Base-by-base conservation (phyloP, 2,888 invertebrate species). In the Dendrolimus houi region DNA sequence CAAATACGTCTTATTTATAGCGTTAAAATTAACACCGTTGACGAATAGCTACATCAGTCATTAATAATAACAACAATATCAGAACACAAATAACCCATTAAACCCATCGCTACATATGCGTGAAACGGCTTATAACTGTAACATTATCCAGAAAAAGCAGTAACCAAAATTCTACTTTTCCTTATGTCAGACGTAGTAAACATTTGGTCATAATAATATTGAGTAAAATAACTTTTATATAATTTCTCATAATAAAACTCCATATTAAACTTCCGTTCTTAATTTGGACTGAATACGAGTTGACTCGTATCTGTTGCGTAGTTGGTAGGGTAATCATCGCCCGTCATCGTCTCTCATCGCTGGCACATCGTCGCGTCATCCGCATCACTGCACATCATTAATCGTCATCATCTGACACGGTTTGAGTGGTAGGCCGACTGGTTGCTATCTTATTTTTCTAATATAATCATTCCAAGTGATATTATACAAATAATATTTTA, bases 331-430 rank as follows among this genome's bases (percentile, higher is more conserved):
- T 70, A 68, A 70, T 71, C 70, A 70, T 73, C 74, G 70, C 70
- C 68, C 64, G 64, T 57, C 67, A 66, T 66, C 65, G 67, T 61
- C 47, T 47, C 9, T 58, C 62, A 29, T 13, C 41, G 54, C 53
- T 63, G 66, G 67, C 59, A 78, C 76, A 74, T 78, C 76, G 76
- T 77, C 79, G 77, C 74, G 75, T 85, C 85, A 83, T 87, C 88
- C 88, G 87, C 89, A 88, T 89, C 89, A 88, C 87, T 80, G 75
- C 86, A 85, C 81, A 69, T 84, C 86, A 87, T 83, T 74, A 69
- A 64, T 71, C 64, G 63, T 76, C 77, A 81, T 85, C 86, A 86
- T 85, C 73, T 68, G 75, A 79, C 88, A 88, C 85, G 77, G 88
- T 88, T 78, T 89, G 89, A 85, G 79, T 83, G 88, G 84, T 70